Conservation (phyloP, 2,797 vertebrate species). For the Sphaeramia orbicularis region DNA sequence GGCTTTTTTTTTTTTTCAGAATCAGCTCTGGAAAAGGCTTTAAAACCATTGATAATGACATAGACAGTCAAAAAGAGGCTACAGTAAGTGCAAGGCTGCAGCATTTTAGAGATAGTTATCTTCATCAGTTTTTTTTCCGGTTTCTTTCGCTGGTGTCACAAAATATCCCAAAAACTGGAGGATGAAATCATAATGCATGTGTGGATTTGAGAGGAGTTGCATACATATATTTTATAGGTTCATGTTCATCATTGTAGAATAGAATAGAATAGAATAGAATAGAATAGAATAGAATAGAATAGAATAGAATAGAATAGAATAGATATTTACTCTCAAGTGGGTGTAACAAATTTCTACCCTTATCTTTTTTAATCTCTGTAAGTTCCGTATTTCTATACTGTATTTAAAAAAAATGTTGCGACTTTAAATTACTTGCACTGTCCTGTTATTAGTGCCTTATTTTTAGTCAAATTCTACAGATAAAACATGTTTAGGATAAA, state of each 20-base stretch:
- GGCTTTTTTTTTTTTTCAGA: not conserved
- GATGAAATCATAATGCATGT: not conserved
- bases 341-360: too few relatives aligned
- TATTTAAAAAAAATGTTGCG: not conserved
- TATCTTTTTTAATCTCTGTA: too few relatives aligned
- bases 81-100: constrained; percentile 11
- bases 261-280: not conserved
- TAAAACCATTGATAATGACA: not conserved
- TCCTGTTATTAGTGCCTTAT: constrained; percentile 12
- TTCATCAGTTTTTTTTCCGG: not conserved
- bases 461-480: constrained; percentile 19
- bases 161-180: not conserved
- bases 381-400: not conserved
- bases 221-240: not conserved
- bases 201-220: not conserved
- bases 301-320: not conserved
- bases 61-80: not conserved
- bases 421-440: not conserved
- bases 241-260: not conserved
- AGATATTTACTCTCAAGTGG: too few relatives aligned
- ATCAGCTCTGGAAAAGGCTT: not conserved
- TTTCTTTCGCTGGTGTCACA: too few relatives aligned
- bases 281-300: not conserved
- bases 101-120: not conserved
- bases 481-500: constrained; percentile 27